Evolutionary conservation across 1,140 invertebrate genomes (phyloP).

Genomic region (Zaprionus gabonicus): DNA sequence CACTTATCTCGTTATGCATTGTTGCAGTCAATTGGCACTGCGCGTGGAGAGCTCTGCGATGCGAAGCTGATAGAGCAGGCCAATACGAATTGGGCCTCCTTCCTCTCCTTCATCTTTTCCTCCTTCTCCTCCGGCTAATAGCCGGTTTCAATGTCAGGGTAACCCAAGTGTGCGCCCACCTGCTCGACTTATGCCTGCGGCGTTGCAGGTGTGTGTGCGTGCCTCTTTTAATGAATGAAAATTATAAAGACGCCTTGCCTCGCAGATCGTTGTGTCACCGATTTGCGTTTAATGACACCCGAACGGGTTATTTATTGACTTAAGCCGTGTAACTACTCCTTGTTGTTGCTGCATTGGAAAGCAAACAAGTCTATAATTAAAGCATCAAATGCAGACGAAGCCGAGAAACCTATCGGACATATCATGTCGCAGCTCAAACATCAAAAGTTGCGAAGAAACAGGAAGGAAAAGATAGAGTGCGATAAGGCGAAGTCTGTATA

Average conservation of each 20-base stretch:
- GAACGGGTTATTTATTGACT: conserved; percentile 76
- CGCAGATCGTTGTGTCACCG: conserved; percentile 41
- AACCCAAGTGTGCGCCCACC: background rate
- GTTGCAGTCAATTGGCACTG: conserved; percentile 49
- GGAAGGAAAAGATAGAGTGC: background rate
- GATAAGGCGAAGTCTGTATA: background rate
- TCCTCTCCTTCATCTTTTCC: too few relatives aligned
- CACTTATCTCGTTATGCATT: conserved; percentile 77
- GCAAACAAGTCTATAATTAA: conserved; percentile 67
- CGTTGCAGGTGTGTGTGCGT: conserved; percentile 38
- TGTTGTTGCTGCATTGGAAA: conserved; percentile 11
- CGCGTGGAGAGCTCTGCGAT: conserved; percentile 41
- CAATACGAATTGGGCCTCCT: background rate
- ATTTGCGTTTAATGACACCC: conserved; percentile 68
- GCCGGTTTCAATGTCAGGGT: conserved; percentile 60
- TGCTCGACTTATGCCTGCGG: conserved; percentile 1
- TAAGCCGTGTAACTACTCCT: conserved; percentile 32
- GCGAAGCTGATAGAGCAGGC: conserved; percentile 67
- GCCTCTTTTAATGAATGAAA: conserved; percentile 64
- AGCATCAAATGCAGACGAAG: conserved; percentile 70
- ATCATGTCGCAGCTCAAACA: conserved; percentile 41
- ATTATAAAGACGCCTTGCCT: conserved; percentile 49
- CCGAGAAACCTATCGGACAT: conserved; percentile 39
- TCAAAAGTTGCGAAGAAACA: conserved; percentile 19
- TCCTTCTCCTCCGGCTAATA: background rate